A percentile compares a stretch with the other conserved stretches of the same genome.
Evolutionary conservation across 2,113 vertebrate species (phyloP).

Genomic region (Caracal caracal): DNA sequence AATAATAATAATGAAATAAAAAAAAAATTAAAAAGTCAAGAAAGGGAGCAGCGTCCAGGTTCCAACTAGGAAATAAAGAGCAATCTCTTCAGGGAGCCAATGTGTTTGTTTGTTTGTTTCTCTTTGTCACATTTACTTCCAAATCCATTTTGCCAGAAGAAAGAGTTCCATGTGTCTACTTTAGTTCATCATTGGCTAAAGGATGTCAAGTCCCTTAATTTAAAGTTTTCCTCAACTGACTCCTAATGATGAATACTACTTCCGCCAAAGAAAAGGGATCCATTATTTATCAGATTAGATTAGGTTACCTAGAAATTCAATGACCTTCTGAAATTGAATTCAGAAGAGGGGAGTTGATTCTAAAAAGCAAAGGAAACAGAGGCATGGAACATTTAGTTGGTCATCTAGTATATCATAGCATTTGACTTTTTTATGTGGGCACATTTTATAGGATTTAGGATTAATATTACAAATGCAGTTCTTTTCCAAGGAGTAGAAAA

Average conservation of each 20-base stretch:
- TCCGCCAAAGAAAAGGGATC: not conserved
- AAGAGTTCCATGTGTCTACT: not conserved
- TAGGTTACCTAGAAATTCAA: constrained; percentile 46
- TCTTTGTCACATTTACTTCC: constrained; percentile 12
- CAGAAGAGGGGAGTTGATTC: constrained; percentile 34
- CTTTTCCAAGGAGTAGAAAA: not conserved
- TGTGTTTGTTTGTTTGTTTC: not conserved
- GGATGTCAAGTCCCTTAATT: not conserved
- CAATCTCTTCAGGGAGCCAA: not conserved
- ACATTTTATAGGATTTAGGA: not conserved
- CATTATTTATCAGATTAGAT: constrained; percentile 19
- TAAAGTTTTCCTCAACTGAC: not conserved
- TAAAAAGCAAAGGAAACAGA: constrained; percentile 27
- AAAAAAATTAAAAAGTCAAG: not conserved
- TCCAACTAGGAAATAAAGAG: not conserved
- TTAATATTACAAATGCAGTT: constrained; percentile 18
- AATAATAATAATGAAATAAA: no score
- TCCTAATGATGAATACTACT: not conserved
- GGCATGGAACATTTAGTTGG: not conserved
- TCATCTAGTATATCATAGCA: not conserved
- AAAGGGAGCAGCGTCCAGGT: not conserved
- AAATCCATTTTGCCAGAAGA: not conserved
- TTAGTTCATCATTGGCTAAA: not conserved
- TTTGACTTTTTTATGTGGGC: not conserved
- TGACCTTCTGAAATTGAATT: constrained; percentile 40